Evolutionary conservation across 2,888 invertebrate species (phyloP), one percentile per base, ranked within the genome.

Genomic region (Pandemis corylana): DNA sequence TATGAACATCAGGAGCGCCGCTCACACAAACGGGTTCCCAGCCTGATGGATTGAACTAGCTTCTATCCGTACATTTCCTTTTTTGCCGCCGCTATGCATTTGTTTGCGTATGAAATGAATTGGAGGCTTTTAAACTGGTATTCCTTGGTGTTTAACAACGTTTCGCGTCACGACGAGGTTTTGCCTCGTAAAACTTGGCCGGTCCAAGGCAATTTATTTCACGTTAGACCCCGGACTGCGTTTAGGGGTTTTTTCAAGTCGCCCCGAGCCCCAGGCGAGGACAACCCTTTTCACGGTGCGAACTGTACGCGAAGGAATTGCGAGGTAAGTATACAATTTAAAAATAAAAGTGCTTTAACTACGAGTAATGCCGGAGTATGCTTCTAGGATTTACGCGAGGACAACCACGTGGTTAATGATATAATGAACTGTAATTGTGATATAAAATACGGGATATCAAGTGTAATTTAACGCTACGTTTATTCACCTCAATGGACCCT

Each of bases 131-230:
- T 80, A 80, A 76, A 75, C 77, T 79, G 68, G 77, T 80, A 72
- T 82, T 78, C 78, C 76, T 79, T 76, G 79, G 78, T 81, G 80
- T 80, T 83, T 79, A 82, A 79, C 80, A 80, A 80, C 78, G 81
- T 81, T 78, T 81, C 77, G 75, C 79, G 76, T 76, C 72, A 76
- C 64, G 75, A 51, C 76, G 76, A 80, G 76, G 79, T 79, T 81
- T 79, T 79, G 77, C 77, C 79, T 81, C 82, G 81, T 83, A 83
- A 83, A 85, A 79, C 81, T 79, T 76, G 76, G 67, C 64, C 72
- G 76, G 72, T 72, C 74, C 72, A 69, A 77, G 77, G 81, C 85
- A 86, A 89, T 87, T 87, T 88, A 87, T 88, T 85, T 84, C 81
- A 77, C 83, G 84, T 88, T 88, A 86, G 82, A 80, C 82, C 84